Percentiles rank a stretch among this genome's conserved stretches.
phyloP scores from a whole-genome alignment of 37 sponge, comb jelly and placozoan species.

The Eunapius fragilis region DNA sequence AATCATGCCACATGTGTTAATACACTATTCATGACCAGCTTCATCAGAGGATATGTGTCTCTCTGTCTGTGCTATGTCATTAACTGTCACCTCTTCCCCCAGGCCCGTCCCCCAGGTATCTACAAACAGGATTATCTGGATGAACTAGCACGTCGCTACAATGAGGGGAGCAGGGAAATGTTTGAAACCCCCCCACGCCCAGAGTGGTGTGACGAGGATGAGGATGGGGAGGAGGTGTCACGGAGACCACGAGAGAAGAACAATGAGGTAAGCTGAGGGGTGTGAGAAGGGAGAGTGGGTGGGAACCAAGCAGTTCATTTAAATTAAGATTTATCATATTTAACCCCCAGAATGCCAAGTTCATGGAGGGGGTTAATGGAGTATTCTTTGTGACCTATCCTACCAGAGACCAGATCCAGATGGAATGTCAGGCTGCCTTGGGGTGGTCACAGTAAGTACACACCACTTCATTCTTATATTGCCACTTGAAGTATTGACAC shows the following conservation, averaged over 20 bases:
- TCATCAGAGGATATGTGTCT: too few species aligned
- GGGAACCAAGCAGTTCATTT: too few species aligned
- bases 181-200: neutral
- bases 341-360: slow-evolving; percentile 53
- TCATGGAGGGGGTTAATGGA: slow-evolving; percentile 46
- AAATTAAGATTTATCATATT: neutral
- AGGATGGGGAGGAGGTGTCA: slow-evolving; percentile 28
- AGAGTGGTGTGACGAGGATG: slow-evolving; percentile 27
- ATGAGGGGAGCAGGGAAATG: slow-evolving; percentile 38
- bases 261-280: slow-evolving; percentile 25
- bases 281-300: neutral
- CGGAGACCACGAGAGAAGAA: slow-evolving; percentile 10
- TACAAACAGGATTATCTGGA: slow-evolving; percentile 80
- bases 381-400: slow-evolving; percentile 40
- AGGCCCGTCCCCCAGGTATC: slow-evolving; percentile 87
- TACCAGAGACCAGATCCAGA: slow-evolving; percentile 62
- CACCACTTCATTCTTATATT: neutral
- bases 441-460: slow-evolving; percentile 68
- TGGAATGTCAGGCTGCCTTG: slow-evolving; percentile 67
- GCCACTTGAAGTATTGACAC: too few species aligned
- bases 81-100: neutral
- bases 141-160: slow-evolving; percentile 65
- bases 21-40: too few species aligned
- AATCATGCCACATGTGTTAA: too few species aligned
- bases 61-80: too few species aligned